Conservation (phyloP, 2,113 vertebrate species). For the Protobothrops flavoviridis region DNA sequence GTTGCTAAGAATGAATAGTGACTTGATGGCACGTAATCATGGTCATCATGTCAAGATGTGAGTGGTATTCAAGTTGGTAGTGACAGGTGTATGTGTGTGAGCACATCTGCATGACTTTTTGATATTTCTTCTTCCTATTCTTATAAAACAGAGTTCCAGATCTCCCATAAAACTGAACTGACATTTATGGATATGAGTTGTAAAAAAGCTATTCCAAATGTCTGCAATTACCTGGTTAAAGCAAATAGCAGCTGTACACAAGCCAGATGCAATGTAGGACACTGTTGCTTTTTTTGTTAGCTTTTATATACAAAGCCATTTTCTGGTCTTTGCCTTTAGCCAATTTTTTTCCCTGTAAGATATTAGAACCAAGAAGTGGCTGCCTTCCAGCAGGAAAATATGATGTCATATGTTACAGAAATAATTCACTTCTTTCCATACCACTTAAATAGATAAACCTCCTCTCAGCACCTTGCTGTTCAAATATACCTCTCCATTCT, state of each 20-base stretch:
- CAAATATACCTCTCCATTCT: not conserved
- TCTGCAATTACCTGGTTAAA: constrained; percentile 20
- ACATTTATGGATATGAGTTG: not conserved
- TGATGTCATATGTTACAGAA: constrained; percentile 7
- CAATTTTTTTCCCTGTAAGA: not conserved
- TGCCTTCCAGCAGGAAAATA: constrained; percentile 27
- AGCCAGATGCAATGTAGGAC: not conserved
- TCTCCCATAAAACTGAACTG: not conserved
- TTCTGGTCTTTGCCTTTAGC: constrained; percentile 16
- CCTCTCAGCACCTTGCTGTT: constrained; percentile 22
- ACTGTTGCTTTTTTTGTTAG: not conserved
- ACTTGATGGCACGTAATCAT: not conserved
- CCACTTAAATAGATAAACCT: not conserved
- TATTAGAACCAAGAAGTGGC: not conserved
- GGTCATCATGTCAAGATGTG: not conserved
- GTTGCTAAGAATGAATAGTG: not conserved
- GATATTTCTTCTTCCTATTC: not conserved
- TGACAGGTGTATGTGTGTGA: not conserved
- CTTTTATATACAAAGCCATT: constrained; percentile 12
- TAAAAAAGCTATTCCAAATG: not conserved
- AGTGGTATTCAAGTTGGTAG: not conserved
- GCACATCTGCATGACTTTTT: not conserved
- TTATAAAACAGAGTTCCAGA: not conserved
- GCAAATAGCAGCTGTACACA: not conserved
- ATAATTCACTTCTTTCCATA: constrained; percentile 5